Percentiles rank a stretch among this genome's conserved stretches.
Conservation (phyloP, 2,888 invertebrate genomes). For the Agrilus mali region DNA sequence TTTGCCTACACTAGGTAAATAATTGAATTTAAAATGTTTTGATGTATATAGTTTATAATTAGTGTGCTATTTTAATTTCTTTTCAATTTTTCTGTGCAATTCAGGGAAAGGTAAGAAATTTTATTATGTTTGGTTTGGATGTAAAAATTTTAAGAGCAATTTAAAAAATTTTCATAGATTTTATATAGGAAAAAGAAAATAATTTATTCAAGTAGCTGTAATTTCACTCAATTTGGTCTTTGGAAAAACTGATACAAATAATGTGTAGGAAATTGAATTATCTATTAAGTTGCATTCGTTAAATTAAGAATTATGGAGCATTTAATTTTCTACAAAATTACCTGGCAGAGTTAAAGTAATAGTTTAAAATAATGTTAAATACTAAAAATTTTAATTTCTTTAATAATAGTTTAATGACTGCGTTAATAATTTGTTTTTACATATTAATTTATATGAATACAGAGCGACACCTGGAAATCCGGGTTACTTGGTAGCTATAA, state of each 20-base stretch:
- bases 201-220: background rate
- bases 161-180: too few species aligned
- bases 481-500: slow-evolving; percentile 60
- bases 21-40: slow-evolving; percentile 3
- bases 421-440: background rate
- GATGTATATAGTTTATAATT: background rate
- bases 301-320: background rate
- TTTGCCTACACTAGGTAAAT: slow-evolving; percentile 58
- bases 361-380: too few species aligned
- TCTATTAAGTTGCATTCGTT: background rate
- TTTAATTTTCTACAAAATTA: background rate
- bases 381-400: too few species aligned
- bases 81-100: background rate
- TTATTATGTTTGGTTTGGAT: too few species aligned
- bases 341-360: too few species aligned
- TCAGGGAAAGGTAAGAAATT: slow-evolving; percentile 1
- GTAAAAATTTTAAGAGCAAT: too few species aligned
- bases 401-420: too few species aligned
- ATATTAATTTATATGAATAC: slow-evolving; percentile 9
- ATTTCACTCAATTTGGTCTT: background rate
- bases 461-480: slow-evolving; percentile 65
- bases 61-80: background rate
- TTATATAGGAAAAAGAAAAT: too few species aligned
- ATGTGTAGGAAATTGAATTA: background rate
- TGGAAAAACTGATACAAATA: background rate